These are phyloP conservation scores for Crossoptilon crossoptilon DNA, from an alignment of 2,797 vertebrate species.

Conservation along the genomic window DNA sequence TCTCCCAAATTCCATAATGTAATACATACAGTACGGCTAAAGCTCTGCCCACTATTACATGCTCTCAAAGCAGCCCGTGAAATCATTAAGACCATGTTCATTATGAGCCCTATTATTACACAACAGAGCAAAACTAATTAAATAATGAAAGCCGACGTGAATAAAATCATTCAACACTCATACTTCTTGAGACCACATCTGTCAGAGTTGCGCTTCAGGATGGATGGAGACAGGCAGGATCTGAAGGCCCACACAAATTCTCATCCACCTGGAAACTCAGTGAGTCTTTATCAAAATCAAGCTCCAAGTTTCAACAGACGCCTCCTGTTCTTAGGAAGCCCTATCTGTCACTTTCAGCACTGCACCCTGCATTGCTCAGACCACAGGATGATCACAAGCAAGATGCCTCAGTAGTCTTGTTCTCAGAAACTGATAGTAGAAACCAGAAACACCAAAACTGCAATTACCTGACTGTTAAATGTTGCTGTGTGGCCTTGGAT, in stretches of 20 bases:
- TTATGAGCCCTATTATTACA: slow-evolving; percentile 67
- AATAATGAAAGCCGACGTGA: slow-evolving; percentile 73
- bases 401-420: background rate
- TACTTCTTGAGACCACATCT: slow-evolving; percentile 27
- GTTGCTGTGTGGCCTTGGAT: background rate
- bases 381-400: background rate
- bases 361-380: background rate
- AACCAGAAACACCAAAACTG: background rate
- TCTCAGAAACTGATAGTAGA: background rate
- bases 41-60: slow-evolving; percentile 40
- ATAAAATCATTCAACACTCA: slow-evolving; percentile 66
- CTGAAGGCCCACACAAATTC: rapidly evolving
- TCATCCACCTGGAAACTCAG: background rate
- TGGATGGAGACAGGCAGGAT: background rate
- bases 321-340: background rate
- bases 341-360: rapidly evolving
- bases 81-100: slow-evolving; percentile 64
- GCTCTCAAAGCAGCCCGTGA: slow-evolving; percentile 61
- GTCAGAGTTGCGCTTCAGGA: background rate
- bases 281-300: background rate
- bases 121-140: slow-evolving; percentile 73
- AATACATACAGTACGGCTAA: slow-evolving; percentile 37
- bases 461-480: background rate
- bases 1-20: slow-evolving; percentile 3
- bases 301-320: rapidly evolving